Base-by-base conservation (phyloP, 2,888 invertebrate species). In the Sphecodes monilicornis region DNA sequence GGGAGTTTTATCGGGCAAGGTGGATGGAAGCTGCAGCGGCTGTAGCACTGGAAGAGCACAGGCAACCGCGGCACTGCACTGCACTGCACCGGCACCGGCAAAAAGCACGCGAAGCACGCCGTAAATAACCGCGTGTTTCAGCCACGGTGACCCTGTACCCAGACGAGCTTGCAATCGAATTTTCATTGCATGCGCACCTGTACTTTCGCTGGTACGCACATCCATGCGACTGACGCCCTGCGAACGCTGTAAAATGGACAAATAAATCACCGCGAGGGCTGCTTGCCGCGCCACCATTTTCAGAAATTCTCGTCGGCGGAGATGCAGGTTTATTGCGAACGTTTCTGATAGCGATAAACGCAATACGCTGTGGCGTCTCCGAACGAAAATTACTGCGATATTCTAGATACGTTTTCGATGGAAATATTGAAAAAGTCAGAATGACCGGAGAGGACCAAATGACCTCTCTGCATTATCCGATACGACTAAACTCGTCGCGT, bases 121-220 rank as follows among this genome's bases (percentile, higher is more conserved):
- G 84, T 90, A 89, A 88, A 89, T 89, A 89, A 90, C 85, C 81
- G 78, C 89, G 68, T 73, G 79, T 75, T 69, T 60, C 75, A 76
- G 70, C 81, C 71, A 54, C 46, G 80, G 78, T 70, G 73, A 76
- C 79, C 82, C 68, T 85, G 81, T 66, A 74, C 39, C 39, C 36
- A 54, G 76, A 71, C 76, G 29, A 43, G 82, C 79, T 84, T 54
- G 79, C 84, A 66, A 88, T 88, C 86, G 83, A 80, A 74, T 82
- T 88, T 88, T 86, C 78, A 74, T 80, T 84, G 69, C 78, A 74
- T 71, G 74, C 54, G 71, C 86, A 84, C 76, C 80, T 86, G 81
- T 68, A 84, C 80, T 77, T 76, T 86, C 78, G 76, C 39, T 13
- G 66, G 43, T 60, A 69, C 70, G 70, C 74, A 78, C 78, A 54